Base-by-base conservation (phyloP, 2,888 invertebrate genomes). In the Rhagonycha lutea region DNA sequence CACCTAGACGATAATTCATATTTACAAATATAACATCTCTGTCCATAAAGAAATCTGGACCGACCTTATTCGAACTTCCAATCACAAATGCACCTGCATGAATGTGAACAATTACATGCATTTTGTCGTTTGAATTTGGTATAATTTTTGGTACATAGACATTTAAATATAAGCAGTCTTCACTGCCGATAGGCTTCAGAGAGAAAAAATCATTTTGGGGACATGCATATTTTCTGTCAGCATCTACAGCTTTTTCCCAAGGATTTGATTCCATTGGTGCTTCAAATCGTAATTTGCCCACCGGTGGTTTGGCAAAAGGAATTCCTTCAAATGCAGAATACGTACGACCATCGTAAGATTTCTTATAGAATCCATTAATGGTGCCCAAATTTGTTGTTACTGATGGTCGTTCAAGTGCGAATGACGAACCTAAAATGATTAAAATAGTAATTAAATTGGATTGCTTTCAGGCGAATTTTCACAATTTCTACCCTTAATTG, bases 1-100 rank as follows among this genome's bases (percentile, higher is more conserved):
- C 77, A 9, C 84, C 85, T 5, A 86, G 74, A 32, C 87, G 79
- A 72, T 87, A 87, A 78, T 85, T 87, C 18, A 86, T 79, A 7
- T 80, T 83, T n/a, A 86, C 86, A 32, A 82, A 83, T 10, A 87
- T 73, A 7, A 86, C 81, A 72, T 89, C 86, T 75, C 84, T 80
- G 71, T 87, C 86, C 86, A 89, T 86, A 5, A 89, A 80, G 76
- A 84, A 86, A 68, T 85, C 80, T 0, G 89, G 88, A 3, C 86
- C 87, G 81, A 91, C 91, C 76, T 86, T 83, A n/a, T 79, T 76
- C 62, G 83, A 82, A n/a, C 85, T 79, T 3, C 89, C 89, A 24
- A 85, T 78, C 83, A 87, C 86, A 79, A 88, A 89, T 12, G 85
- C 88, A 11, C 89, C 89, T 10, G 89, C 89, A 77, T 90, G 89